Base-by-base conservation (phyloP, 2,113 vertebrate genomes). In the Gulo gulo region DNA sequence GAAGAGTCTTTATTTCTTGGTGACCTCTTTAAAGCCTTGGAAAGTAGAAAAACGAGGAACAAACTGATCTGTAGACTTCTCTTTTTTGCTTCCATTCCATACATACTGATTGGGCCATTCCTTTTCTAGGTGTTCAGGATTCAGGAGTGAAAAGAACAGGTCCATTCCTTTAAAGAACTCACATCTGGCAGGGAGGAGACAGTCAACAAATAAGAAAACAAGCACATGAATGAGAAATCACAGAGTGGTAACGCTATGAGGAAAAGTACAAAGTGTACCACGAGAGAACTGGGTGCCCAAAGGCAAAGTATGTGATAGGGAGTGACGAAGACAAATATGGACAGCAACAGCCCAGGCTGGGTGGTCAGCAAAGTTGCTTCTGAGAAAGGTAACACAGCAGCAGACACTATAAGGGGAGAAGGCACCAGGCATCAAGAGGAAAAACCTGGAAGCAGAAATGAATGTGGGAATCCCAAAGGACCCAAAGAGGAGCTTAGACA, bases 311-410 rank as follows among this genome's bases (percentile, higher is more conserved):
- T 24, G 39, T 55, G 45, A 42, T 13, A 52, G 18, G 23, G 7
- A n/a, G 14, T 26, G n/a, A 45, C 13, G 52, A 24, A 52, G 3
- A 55, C 2, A 4, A 1, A 80, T 2, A 1, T 3, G 13, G 6
- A 52, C 71, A 71, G 61, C 6, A 0, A 57, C 89, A 42, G 69
- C 31, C 61, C 13, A 45, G 24, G 21, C 15, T 36, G 36, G 21
- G 57, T 31, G 18, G 34, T 55, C 20, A n/a, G 45, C 3, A 26
- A 16, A 89, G 36, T 8, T 2, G 47, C 14, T 55, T 94, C 57
- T 67, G 59, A 45, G 67, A 86, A 67, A 67, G 3, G 3, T 13
- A 12, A 7, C 26, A 18, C 2, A 39, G 45, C 4, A 83, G 73
- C 52, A 4, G 39, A 6, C 7, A 11, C 34, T 45, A 14, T 34